Percentiles rank a stretch among this genome's conserved stretches.
These are phyloP conservation scores for Crotalus horridus DNA, from an alignment of 2,113 vertebrate species.

Conservation along the genomic window DNA sequence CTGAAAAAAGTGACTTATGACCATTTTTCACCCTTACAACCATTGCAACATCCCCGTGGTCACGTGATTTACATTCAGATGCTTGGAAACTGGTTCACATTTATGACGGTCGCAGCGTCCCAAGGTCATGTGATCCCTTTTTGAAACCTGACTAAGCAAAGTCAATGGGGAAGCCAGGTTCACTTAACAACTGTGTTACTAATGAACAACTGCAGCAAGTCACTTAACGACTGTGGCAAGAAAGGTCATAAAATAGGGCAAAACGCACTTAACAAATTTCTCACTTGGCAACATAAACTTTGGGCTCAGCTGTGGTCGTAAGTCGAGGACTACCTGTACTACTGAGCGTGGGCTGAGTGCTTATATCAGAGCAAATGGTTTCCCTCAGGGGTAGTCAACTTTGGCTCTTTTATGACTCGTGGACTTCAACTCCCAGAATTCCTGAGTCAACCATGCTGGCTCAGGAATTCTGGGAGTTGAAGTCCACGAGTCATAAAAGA, in stretches of 20 bases:
- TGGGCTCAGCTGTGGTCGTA: neutral
- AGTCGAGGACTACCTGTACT: neutral
- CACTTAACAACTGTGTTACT: neutral
- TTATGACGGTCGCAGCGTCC: neutral
- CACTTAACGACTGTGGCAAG: neutral
- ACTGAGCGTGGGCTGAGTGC: neutral
- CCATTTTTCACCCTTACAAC: neutral
- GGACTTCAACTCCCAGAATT: no score
- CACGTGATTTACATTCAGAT: neutral
- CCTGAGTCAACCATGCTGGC: no score
- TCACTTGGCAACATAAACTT: neutral
- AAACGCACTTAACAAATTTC: neutral
- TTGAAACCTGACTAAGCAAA: neutral
- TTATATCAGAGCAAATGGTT: neutral
- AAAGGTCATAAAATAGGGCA: neutral
- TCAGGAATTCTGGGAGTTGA: no score
- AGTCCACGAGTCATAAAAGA: no score
- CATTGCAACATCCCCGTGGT: neutral
- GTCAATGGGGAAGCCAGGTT: neutral
- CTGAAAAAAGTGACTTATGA: neutral
- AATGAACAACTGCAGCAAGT: no score
- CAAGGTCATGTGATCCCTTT: no score
- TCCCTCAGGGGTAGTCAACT: no score
- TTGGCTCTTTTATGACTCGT: no score
- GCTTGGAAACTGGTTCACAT: neutral